Evolutionary conservation across 2,888 invertebrate genomes (phyloP), one percentile per base, ranked within the genome.

Genomic region (Papilio demoleus): DNA sequence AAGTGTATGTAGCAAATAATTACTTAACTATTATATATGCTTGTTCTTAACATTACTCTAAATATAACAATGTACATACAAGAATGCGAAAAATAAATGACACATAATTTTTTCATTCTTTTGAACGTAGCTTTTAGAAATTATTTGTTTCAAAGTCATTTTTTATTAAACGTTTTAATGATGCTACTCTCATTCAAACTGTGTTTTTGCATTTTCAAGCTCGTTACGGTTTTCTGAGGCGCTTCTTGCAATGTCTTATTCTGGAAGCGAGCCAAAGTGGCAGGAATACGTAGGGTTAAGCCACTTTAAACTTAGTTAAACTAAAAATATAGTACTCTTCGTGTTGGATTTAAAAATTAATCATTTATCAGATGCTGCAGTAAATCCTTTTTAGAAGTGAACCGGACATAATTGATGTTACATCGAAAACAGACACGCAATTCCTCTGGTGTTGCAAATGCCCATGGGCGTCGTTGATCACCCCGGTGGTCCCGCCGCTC

Each of bases 211-310:
- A 40, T 65, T 65, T 65, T 27, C 40, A 56, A 27, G 27, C 38
- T 64, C 64, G 64, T 64, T 64, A 53, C n/a, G 64, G 40, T 65
- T 45, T 65, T 65, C 65, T 65, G 34, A 22, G 34, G 65, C 27
- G 38, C 42, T 59, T 9, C 17, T 42, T 31, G 12, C 42, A 56
- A 40, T 42, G 40, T 65, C 42, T 65, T 42, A 45, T 59, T 36
- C 22, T 65, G 58, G 65, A 58, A 58, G 34, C 14, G 45, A 31
- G 65, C 65, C 65, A 65, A 65, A 65, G 34, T 34, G 22, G 17
- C 12, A 56, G 17, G 22, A 27, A 38, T 17, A 40, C 40, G 53
- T 40, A 65, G 17, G 36, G 56, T 40, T 56, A 58, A 58, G 58
- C 65, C 8, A 58, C 27, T 42, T 40, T 40, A 19, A 65, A 53